Conservation (phyloP, 2,113 vertebrate genomes). For the Tretioscincus oriximinensis region DNA sequence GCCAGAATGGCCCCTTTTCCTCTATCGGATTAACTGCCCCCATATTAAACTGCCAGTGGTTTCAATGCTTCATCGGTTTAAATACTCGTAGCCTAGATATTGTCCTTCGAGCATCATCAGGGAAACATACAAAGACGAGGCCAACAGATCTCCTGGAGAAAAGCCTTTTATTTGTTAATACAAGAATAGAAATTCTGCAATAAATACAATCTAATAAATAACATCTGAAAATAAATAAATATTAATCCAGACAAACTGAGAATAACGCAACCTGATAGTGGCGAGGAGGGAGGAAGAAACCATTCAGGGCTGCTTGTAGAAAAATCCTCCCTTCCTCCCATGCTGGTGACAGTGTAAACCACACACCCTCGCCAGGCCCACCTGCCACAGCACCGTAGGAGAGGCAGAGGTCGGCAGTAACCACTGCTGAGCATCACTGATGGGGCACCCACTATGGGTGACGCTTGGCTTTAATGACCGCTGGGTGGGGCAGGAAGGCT, state of each 20-base stretch:
- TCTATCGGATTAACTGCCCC: too few species aligned
- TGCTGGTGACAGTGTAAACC: slow-evolving; percentile 63
- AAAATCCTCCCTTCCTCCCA: slow-evolving; percentile 28
- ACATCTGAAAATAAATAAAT: slow-evolving; percentile 83
- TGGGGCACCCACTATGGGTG: neutral
- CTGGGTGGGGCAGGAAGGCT: too few species aligned
- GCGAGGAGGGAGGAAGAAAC: slow-evolving; percentile 49
- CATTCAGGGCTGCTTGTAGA: slow-evolving; percentile 43
- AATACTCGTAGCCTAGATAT: too few species aligned
- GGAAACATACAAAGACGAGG: neutral
- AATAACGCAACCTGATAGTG: slow-evolving; percentile 27
- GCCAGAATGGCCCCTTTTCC: too few species aligned
- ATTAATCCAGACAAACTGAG: slow-evolving; percentile 73
- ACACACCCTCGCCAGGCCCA: slow-evolving; percentile 20
- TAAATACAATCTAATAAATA: slow-evolving; percentile 84
- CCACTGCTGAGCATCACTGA: neutral
- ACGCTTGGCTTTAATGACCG: neutral
- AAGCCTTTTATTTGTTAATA: slow-evolving; percentile 81
- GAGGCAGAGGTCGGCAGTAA: neutral
- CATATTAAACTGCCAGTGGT: neutral
- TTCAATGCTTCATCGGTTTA: neutral
- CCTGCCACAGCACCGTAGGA: neutral
- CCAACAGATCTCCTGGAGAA: slow-evolving; percentile 46
- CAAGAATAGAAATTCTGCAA: slow-evolving; percentile 85
- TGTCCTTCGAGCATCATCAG: too few species aligned